Evolutionary conservation across 2,113 vertebrate species (phyloP).

Genomic region (Harpagus bidentatus): DNA sequence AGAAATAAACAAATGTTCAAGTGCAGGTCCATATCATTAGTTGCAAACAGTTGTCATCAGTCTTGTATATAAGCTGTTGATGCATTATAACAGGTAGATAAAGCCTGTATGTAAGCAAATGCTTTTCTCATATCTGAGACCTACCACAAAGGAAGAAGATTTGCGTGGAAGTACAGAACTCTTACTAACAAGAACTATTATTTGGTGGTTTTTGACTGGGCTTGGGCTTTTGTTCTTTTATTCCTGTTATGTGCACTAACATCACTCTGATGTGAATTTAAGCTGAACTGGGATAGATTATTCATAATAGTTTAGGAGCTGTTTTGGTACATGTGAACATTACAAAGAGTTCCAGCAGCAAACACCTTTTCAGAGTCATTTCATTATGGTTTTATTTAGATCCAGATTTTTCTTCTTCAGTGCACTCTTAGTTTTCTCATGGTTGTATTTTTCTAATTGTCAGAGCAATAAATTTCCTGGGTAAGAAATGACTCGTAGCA

Average conservation of each 20-base stretch:
- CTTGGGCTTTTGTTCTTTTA: not conserved
- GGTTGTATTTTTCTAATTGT: not conserved
- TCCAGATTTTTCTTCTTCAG: not conserved
- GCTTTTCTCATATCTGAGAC: not conserved
- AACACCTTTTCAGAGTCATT: not conserved
- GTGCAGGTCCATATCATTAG: not conserved
- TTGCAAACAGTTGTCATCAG: not conserved
- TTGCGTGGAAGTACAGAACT: not conserved
- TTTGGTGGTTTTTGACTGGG: not conserved
- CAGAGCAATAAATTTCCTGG: not conserved
- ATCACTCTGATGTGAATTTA: not conserved
- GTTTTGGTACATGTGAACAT: not conserved
- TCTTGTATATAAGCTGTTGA: not conserved
- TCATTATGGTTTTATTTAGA: not conserved
- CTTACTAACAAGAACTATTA: not conserved
- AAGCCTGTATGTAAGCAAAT: not conserved
- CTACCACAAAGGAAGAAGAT: not conserved
- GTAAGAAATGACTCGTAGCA: not conserved
- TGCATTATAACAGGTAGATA: not conserved
- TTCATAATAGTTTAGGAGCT: not conserved
- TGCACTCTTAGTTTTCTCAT: not conserved
- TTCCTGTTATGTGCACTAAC: not conserved
- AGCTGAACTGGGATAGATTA: not conserved
- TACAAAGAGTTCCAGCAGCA: not conserved
- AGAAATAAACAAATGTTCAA: not conserved